phyloP scores from a whole-genome alignment of 2,113 vertebrate species.

The Collichthys lucidus region DNA sequence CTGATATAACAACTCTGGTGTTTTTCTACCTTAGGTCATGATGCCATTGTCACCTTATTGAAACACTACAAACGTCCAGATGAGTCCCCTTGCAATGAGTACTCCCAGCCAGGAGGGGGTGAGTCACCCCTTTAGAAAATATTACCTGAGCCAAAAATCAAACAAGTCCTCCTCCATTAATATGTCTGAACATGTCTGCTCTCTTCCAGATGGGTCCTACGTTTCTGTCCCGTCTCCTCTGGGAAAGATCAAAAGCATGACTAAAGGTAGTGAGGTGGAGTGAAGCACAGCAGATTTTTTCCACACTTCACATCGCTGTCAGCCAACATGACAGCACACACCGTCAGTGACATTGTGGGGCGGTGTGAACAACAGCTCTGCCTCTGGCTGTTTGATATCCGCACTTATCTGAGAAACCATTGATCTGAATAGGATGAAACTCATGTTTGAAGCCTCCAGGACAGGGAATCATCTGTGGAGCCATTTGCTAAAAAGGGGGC shows the following conservation, averaged over 20 bases:
- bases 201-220: slow-evolving; percentile 92
- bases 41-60: slow-evolving; percentile 93
- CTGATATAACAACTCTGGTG: neutral
- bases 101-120: slow-evolving; percentile 98
- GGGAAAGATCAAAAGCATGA: slow-evolving; percentile 98
- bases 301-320: slow-evolving; percentile 43
- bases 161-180: neutral
- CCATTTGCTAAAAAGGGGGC: neutral
- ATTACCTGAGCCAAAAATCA: slow-evolving; percentile 3
- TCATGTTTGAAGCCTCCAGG: neutral
- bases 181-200: slow-evolving; percentile 17
- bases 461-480: neutral
- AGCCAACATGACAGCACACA: slow-evolving; percentile 44
- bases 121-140: slow-evolving; percentile 40
- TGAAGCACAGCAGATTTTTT: slow-evolving; percentile 14
- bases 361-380: neutral
- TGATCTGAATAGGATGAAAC: slow-evolving; percentile 1
- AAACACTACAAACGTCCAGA: slow-evolving; percentile 96
- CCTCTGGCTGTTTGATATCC: neutral
- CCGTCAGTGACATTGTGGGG: slow-evolving; percentile 11
- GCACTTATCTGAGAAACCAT: neutral
- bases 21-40: slow-evolving; percentile 85
- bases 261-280: slow-evolving; percentile 90
- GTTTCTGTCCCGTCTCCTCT: slow-evolving; percentile 95
- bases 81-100: slow-evolving; percentile 94